Evolutionary conservation across 1,140 invertebrate species (phyloP), one percentile per base, ranked within the genome.

Genomic region (Orius laevigatus): DNA sequence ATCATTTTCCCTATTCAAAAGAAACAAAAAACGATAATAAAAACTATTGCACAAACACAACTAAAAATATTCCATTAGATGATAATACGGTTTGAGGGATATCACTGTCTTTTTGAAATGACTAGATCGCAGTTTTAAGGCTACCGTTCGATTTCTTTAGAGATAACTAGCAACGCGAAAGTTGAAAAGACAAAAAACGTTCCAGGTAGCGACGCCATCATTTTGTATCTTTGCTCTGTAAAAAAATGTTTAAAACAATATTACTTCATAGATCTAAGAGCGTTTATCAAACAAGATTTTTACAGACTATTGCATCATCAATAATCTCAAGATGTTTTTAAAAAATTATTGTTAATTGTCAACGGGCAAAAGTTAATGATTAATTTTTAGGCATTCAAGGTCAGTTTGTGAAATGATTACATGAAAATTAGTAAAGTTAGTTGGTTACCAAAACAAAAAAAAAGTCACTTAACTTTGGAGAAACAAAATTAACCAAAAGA

Each of bases 201-300:
- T 11, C 46, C 51, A 39, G 56, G 56, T 25, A 57, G 50, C 6
- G 56, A 57, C 4, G 54, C 42, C 6, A 57, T 50, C 36, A 55
- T 47, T 38, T 42, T 40, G 43, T 56, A 57, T 36, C 56, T 45
- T 49, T 57, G 52, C 38, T 57, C 56, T 57, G 49, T 12, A 54
- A 56, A 16, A 51, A 38, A n/a, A 38, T 38, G 11, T 16, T 4
- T 12, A 10, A 3, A 16, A 3, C 10, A 38, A 38, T 3, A 38
- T 16, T 12, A n/a, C 8, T 38, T n/a, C 3, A 38, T n/a, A 38
- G 3, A 16, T 4, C 5, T n/a, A 38, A 38, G 15, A 38, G 6
- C 33, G 6, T 34, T n/a, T 34, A n/a, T n/a, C 33, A 34, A 34
- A n/a, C 8, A n/a, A 34, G n/a, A 8, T 6, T 34, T 6, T 10